Percentiles rank a stretch among this genome's conserved stretches.
These are phyloP conservation scores for Odocoileus hemionus DNA, from an alignment of 2,113 vertebrate genomes.

Conservation along the genomic window DNA sequence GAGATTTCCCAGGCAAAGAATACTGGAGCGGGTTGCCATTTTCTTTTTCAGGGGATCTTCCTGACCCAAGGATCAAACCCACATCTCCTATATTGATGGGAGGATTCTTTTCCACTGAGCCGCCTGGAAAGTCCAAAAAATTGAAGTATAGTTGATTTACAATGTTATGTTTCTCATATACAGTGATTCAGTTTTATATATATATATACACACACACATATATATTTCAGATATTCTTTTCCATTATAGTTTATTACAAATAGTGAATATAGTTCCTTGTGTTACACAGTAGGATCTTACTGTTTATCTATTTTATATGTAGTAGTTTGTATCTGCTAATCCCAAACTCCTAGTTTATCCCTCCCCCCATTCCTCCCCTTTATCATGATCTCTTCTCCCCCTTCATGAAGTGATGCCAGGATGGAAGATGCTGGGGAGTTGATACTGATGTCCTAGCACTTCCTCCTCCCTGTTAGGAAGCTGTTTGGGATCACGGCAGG, in stretches of 20 bases:
- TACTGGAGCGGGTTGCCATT: neutral
- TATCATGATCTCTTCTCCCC: neutral
- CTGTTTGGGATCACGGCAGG: neutral
- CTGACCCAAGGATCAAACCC: neutral
- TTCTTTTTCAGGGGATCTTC: neutral
- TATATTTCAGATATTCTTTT: neutral
- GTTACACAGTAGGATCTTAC: neutral
- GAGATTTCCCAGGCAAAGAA: neutral
- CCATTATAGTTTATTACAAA: neutral
- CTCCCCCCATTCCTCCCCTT: neutral
- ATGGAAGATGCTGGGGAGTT: neutral
- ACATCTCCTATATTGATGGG: neutral
- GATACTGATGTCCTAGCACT: neutral
- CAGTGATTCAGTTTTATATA: neutral
- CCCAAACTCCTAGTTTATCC: neutral
- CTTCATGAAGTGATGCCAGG: neutral
- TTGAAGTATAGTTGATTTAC: neutral
- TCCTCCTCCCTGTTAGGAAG: neutral
- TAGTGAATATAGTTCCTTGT: neutral
- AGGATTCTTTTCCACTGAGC: neutral
- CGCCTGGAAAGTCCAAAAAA: neutral
- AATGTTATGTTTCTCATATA: neutral
- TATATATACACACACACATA: neutral
- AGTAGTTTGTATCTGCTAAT: neutral
- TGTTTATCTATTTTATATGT: neutral